Evolutionary conservation across 2,888 invertebrate genomes (phyloP), one percentile per base, ranked within the genome.

Genomic region (Euclidia mi): DNA sequence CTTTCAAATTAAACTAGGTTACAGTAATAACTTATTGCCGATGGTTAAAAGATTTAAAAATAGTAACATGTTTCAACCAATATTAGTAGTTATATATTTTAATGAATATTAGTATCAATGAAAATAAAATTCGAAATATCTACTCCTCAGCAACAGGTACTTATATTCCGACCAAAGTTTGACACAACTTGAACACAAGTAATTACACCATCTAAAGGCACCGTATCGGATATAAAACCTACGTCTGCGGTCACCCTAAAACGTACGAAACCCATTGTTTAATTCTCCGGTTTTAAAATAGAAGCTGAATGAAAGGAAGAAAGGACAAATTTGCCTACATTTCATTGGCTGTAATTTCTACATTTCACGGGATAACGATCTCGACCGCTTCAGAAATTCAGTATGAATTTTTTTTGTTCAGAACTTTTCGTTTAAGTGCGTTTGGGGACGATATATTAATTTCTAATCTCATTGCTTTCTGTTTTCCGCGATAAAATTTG

Each of bases 271-370:
- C 61, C 60, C 55, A 53, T 72, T 66, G 52, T 66, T 65, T 73
- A 76, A 80, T 78, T 63, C 66, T 71, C 35, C 55, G 31, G 61
- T 53, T 56, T 58, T 51, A 65, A 76, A 78, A 79, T 76, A 78
- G 79, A 78, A 79, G 51, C 60, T 10, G n/a, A n/a, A n/a, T n/a
- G n/a, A n/a, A n/a, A n/a, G n/a, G n/a, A n/a, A n/a, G n/a, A n/a
- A n/a, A n/a, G n/a, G n/a, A n/a, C n/a, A n/a, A n/a, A n/a, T 58
- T 11, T 65, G 68, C 73, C 67, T 77, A 41, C 35, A 59, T 59
- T 76, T 65, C 55, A 45, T 67, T 60, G 38, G 7, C 31, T 43
- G 65, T 76, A 72, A 77, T 76, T 78, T 58, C 41, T 49, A 42
- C 37, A 40, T 47, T 50, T 57, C 41, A 57, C 47, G 50, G 35